phyloP scores from a whole-genome alignment of 2,113 vertebrate genomes.

The Danio rerio region GRCz12tu NC_133179.1:2956001-2956500 shows the following conservation, averaged over 20 bases:
- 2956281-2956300: too few species aligned
- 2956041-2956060: conserved; percentile 25
- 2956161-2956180: conserved; percentile 29
- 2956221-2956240: neutral
- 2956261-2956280: too few species aligned
- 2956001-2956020: conserved; percentile 21
- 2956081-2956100: conserved; percentile 32
- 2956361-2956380: too few species aligned
- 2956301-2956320: too few species aligned
- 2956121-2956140: conserved; percentile 35
- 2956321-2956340: too few species aligned
- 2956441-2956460: too few species aligned
- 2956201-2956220: neutral
- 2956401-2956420: too few species aligned
- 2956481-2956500: too few species aligned
- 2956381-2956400: too few species aligned
- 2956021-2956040: conserved; percentile 20
- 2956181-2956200: conserved; percentile 25
- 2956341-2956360: too few species aligned
- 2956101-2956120: conserved; percentile 44
- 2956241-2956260: neutral
- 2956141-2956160: neutral
- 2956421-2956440: too few species aligned
- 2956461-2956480: too few species aligned
- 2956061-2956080: conserved; percentile 24